Conservation (phyloP, 2,113 vertebrate genomes). For the Alexandromys fortis region DNA sequence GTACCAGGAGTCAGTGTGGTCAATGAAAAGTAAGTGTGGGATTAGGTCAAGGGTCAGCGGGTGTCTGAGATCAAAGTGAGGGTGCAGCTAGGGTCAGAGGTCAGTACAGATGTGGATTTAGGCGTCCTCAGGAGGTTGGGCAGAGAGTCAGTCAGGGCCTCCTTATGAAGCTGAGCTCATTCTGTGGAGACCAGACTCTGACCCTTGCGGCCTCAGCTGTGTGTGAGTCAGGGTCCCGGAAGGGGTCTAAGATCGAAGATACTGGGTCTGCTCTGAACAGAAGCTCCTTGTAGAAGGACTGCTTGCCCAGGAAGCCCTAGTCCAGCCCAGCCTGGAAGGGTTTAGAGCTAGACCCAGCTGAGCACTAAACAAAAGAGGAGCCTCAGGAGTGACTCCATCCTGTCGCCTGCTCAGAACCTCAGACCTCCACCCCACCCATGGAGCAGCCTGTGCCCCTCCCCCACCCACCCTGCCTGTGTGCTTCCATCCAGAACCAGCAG, state of each 20-base stretch:
- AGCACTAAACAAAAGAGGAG: background rate
- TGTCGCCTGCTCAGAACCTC: background rate
- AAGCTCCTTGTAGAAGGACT: background rate
- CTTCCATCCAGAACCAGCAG: background rate
- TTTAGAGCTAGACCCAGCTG: background rate
- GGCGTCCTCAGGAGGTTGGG: background rate
- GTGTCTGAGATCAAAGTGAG: background rate
- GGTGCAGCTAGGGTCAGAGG: background rate
- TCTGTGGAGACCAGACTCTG: background rate
- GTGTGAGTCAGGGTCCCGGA: background rate
- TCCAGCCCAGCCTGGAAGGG: background rate
- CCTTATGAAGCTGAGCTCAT: background rate
- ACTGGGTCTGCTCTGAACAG: background rate
- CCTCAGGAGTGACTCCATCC: background rate
- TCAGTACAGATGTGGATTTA: background rate
- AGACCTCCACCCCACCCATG: accelerated
- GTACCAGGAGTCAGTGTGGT: background rate
- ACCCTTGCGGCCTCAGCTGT: background rate
- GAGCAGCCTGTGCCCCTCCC: accelerated
- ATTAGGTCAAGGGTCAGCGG: background rate
- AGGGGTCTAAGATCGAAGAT: background rate
- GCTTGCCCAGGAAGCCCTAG: background rate
- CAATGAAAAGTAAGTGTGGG: background rate
- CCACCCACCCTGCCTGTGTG: accelerated
- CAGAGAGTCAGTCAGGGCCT: background rate